Conservation (phyloP, 1,140 invertebrate genomes). For the Andricus grossulariae region DNA sequence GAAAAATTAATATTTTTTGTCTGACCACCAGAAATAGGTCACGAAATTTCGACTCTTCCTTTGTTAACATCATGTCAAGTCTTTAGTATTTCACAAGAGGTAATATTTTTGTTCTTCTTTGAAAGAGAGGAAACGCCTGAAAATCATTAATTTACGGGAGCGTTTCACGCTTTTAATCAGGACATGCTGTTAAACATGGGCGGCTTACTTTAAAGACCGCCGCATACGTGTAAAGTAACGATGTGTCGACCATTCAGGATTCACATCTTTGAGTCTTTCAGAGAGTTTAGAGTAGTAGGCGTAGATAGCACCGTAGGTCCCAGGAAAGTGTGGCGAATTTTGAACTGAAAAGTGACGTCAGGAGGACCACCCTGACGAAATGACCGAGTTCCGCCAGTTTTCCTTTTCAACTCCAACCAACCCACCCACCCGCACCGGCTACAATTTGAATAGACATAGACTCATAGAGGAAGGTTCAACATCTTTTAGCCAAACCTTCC, state of each 20-base stretch:
- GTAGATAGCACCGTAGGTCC: background rate
- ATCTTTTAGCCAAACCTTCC: constrained; percentile 1
- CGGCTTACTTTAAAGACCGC: background rate
- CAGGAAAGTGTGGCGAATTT: constrained; percentile 24
- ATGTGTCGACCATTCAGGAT: constrained; percentile 10
- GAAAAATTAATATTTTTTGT: no score
- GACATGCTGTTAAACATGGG: constrained; percentile 4
- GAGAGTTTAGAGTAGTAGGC: constrained; percentile 2
- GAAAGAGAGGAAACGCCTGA: background rate
- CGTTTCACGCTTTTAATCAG: constrained; percentile 25
- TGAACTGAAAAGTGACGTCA: constrained; percentile 19
- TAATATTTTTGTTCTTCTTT: background rate
- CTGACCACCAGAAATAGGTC: no score
- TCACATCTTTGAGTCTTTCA: background rate
- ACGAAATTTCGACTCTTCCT: no score
- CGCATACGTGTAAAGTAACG: constrained; percentile 20
- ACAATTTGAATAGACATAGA: constrained; percentile 2
- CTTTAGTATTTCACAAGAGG: background rate
- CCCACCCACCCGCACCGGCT: constrained; percentile 18
- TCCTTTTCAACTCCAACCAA: background rate
- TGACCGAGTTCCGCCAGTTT: constrained; percentile 23
- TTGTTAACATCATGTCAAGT: background rate
- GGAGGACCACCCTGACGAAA: constrained; percentile 4
- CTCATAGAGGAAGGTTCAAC: background rate
- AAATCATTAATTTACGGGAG: constrained; percentile 15